phyloP scores from a whole-genome alignment of 2,113 vertebrate genomes.

The Tretioscincus oriximinensis region DNA sequence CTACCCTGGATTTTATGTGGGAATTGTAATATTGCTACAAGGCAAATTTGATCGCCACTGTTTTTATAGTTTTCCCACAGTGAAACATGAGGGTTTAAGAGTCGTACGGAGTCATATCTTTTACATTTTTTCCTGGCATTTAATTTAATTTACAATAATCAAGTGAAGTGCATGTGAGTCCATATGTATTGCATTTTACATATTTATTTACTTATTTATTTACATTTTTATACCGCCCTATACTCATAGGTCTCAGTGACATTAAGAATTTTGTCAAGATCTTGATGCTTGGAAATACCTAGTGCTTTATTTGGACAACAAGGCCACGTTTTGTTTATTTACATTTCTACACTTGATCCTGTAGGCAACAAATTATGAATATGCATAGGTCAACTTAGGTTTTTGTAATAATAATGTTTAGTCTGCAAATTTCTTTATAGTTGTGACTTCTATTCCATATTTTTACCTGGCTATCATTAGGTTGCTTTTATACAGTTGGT shows the following conservation, averaged over 20 bases:
- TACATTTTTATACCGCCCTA: too few relatives aligned
- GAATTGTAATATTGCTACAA: too few relatives aligned
- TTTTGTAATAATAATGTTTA: neutral
- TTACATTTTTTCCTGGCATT: neutral
- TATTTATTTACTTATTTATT: too few relatives aligned
- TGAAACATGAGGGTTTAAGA: neutral
- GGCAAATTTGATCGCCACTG: neutral
- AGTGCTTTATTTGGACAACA: neutral
- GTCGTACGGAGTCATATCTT: neutral
- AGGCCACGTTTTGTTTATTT: neutral
- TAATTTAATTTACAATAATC: neutral
- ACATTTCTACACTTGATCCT: too few relatives aligned
- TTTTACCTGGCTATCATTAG: neutral
- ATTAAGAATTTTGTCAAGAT: too few relatives aligned
- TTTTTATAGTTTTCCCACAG: neutral
- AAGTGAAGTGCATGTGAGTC: too few relatives aligned
- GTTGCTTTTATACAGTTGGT: neutral
- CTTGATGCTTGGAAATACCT: neutral
- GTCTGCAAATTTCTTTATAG: neutral
- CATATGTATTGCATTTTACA: too few relatives aligned
- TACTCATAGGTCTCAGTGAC: too few relatives aligned
- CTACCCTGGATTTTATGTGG: too few relatives aligned
- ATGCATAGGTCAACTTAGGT: neutral
- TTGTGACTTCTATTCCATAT: neutral
- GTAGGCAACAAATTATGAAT: neutral